Evolutionary conservation across 2,888 invertebrate genomes (phyloP).

Genomic region (Tetragonisca angustula): DNA sequence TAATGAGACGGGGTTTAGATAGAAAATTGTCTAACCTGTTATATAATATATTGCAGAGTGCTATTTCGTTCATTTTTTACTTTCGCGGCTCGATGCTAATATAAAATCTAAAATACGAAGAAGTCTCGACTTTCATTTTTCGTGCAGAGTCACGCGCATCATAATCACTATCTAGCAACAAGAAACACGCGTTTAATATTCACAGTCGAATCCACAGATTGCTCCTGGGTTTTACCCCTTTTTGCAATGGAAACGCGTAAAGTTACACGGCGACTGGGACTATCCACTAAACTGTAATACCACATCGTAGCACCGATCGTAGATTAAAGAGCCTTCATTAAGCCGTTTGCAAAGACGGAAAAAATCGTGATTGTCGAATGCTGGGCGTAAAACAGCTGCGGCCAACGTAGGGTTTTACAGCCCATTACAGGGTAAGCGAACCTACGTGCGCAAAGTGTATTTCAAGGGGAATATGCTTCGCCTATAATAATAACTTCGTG

Average conservation of each 20-base stretch:
- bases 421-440: conserved; percentile 54
- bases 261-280: conserved; percentile 15
- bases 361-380: conserved; percentile 41
- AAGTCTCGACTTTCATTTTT: neutral
- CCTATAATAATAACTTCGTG: conserved; percentile 30
- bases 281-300: conserved; percentile 37
- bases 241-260: conserved; percentile 10
- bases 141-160: neutral
- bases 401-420: conserved; percentile 54
- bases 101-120: neutral
- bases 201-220: neutral
- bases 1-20: neutral
- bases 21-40: neutral
- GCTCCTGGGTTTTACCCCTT: neutral
- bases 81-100: neutral
- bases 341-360: conserved; percentile 3
- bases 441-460: conserved; percentile 31
- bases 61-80: too few species aligned
- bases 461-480: conserved; percentile 17
- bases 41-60: too few species aligned
- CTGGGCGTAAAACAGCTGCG: conserved; percentile 39
- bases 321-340: conserved; percentile 50
- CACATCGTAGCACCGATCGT: neutral
- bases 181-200: neutral
- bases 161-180: neutral